Conservation (phyloP, 2,113 vertebrate species). For the Rhynchomys soricoides region DNA sequence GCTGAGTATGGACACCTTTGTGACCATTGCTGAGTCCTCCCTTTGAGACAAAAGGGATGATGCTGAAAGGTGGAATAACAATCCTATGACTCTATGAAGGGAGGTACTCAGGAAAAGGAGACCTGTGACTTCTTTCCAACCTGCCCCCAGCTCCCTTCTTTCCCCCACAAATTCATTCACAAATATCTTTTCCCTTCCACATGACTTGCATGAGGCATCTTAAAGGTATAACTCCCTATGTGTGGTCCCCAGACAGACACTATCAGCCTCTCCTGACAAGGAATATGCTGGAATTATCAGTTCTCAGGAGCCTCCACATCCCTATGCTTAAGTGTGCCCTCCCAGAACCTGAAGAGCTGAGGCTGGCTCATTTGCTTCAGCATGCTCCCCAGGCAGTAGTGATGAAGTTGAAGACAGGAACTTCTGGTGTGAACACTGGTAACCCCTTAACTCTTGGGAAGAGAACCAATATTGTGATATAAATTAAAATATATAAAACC, state of each 20-base stretch:
- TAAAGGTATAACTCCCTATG: too few relatives aligned
- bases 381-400: neutral
- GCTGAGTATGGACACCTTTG: fast-evolving
- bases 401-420: neutral
- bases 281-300: neutral
- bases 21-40: neutral
- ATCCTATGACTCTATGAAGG: neutral
- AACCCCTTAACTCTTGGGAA: neutral
- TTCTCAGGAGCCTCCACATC: neutral
- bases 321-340: too few relatives aligned
- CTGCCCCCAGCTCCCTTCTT: too few relatives aligned
- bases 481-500: neutral
- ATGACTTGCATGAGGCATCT: neutral
- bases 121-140: fast-evolving
- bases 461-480: neutral
- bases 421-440: too few relatives aligned
- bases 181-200: neutral
- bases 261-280: neutral
- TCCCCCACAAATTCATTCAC: neutral
- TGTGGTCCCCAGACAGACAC: neutral
- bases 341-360: neutral
- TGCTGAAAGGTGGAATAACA: neutral
- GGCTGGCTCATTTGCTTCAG: neutral
- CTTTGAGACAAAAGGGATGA: too few relatives aligned
- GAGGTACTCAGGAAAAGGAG: too few relatives aligned